A percentile compares a stretch with the other conserved stretches of the same genome.
These are phyloP conservation scores for Lymantria dispar DNA, from an alignment of 2,888 invertebrate species.

Conservation along the genomic window DNA sequence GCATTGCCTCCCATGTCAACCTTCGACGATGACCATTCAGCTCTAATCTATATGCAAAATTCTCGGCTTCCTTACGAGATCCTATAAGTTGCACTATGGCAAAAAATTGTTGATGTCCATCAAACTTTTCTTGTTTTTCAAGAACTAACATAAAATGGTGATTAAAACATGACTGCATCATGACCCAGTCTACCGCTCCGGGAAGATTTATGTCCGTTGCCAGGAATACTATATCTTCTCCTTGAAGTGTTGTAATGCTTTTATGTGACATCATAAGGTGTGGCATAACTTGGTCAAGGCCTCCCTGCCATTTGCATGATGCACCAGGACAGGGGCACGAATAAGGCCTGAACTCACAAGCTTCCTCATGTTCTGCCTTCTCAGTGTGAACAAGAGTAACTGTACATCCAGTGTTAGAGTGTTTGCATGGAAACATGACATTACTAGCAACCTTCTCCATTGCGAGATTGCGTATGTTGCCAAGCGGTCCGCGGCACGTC, in stretches of 20 bases:
- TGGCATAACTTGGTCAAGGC: slow-evolving; percentile 98
- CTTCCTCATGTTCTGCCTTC: slow-evolving; percentile 99
- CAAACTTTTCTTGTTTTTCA: slow-evolving; percentile 98
- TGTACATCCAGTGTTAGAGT: slow-evolving; percentile 96
- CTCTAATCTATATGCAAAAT: slow-evolving; percentile 99
- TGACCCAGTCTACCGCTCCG: slow-evolving; percentile 99
- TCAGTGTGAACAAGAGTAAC: slow-evolving; percentile 97
- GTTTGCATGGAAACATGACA: slow-evolving; percentile 99
- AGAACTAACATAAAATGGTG: slow-evolving; percentile 99
- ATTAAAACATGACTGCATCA: slow-evolving; percentile 99
- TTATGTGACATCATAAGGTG: slow-evolving; percentile 98
- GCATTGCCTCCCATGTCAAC: slow-evolving; percentile 99
- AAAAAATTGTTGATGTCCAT: slow-evolving; percentile 97
- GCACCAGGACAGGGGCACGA: slow-evolving; percentile 99
- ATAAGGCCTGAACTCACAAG: slow-evolving; percentile 99
- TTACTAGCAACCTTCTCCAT: slow-evolving; percentile 99
- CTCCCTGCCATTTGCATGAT: slow-evolving; percentile 99
- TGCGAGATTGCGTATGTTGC: slow-evolving; percentile 98
- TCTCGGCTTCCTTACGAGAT: slow-evolving; percentile 98
- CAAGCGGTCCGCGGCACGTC: slow-evolving; percentile 97
- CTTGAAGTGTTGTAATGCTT: slow-evolving; percentile 98
- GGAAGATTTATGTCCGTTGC: slow-evolving; percentile 99
- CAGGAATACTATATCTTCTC: slow-evolving; percentile 99
- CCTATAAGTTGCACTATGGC: slow-evolving; percentile 99
- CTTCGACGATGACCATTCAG: slow-evolving; percentile 96